A percentile compares a stretch with the other conserved stretches of the same genome.
These are phyloP conservation scores for Pluvialis apricaria DNA, from an alignment of 2,113 vertebrate genomes.

Conservation along the genomic window DNA sequence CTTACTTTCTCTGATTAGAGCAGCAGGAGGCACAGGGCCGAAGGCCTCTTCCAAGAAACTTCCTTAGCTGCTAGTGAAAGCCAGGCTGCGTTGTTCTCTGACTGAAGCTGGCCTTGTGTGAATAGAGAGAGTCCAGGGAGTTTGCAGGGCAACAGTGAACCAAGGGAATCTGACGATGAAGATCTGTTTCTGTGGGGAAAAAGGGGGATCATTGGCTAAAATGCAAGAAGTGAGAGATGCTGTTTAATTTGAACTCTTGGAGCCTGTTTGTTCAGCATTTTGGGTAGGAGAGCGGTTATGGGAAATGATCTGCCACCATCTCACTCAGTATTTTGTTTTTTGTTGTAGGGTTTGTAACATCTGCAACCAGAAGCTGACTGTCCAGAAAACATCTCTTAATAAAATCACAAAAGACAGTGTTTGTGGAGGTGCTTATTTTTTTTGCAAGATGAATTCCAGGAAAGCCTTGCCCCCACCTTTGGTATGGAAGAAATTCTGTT, in stretches of 20 bases:
- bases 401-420: slow-evolving; percentile 68
- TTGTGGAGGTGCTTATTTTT: not conserved
- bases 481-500: not conserved
- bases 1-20: fast-evolving
- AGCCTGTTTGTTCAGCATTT: not conserved
- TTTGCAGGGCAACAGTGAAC: not conserved
- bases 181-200: not conserved
- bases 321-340: slow-evolving; percentile 17
- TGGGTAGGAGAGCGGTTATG: not conserved
- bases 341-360: slow-evolving; percentile 62
- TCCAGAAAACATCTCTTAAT: slow-evolving; percentile 70
- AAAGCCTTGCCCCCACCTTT: not conserved
- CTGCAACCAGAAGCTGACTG: slow-evolving; percentile 45
- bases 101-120: not conserved
- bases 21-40: not conserved
- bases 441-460: not conserved
- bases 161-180: not conserved
- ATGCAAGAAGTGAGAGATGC: not conserved
- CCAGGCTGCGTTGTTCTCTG: not conserved
- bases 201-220: not conserved
- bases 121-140: not conserved
- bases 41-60: not conserved
- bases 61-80: not conserved
- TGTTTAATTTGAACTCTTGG: not conserved
- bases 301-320: not conserved